Evolutionary conservation across 2,113 vertebrate genomes (phyloP).

Genomic region (Ameiurus melas): DNA sequence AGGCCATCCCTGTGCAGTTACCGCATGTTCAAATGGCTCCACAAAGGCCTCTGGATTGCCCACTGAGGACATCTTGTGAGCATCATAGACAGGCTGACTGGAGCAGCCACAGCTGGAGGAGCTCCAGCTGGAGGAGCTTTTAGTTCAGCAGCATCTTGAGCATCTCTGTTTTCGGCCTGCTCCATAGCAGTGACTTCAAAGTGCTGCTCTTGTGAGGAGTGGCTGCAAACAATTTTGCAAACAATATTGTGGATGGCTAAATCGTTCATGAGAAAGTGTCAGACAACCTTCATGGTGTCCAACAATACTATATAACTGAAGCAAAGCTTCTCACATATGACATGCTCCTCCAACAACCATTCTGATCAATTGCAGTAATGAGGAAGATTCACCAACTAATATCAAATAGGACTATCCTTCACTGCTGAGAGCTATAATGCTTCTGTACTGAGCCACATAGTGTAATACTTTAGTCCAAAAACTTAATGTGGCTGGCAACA

Average conservation of each 20-base stretch:
- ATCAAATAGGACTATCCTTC: neutral
- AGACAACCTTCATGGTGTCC: neutral
- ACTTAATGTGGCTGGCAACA: neutral
- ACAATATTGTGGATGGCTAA: neutral
- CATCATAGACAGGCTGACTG: neutral
- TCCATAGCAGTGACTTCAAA: neutral
- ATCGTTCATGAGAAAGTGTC: neutral
- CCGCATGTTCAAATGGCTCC: neutral
- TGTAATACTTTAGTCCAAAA: neutral
- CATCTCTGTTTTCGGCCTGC: neutral
- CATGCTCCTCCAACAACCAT: no score
- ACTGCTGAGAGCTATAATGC: neutral
- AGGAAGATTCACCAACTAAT: neutral
- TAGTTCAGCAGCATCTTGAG: neutral
- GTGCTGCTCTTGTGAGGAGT: neutral
- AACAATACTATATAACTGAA: neutral
- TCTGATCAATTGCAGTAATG: neutral
- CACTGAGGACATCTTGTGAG: neutral
- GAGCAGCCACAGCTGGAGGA: neutral
- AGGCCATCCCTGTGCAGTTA: neutral
- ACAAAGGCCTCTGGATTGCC: neutral
- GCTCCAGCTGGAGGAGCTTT: neutral
- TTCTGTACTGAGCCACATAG: neutral
- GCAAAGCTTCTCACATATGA: neutral
- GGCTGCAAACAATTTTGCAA: neutral